Evolutionary conservation across 2,888 invertebrate species (phyloP).

Genomic region (Acleris literana): DNA sequence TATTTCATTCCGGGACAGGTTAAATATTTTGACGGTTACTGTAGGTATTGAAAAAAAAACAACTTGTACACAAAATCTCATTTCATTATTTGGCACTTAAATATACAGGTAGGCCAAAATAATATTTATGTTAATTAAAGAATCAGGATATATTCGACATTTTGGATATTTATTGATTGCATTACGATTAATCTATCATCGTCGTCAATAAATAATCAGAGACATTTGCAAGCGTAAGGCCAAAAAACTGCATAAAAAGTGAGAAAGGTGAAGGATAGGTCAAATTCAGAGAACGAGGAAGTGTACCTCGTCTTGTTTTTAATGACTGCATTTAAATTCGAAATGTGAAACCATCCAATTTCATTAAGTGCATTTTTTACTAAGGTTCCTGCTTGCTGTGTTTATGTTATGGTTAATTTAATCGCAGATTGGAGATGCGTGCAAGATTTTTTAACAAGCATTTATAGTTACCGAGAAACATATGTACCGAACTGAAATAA

Average conservation of each 20-base stretch:
- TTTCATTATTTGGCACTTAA: no score
- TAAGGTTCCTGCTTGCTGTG: constrained; percentile 16
- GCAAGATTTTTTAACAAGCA: constrained; percentile 13
- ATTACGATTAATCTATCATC: constrained; percentile 25
- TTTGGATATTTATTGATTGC: constrained; percentile 1
- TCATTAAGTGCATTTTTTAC: constrained; percentile 31
- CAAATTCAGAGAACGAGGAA: constrained; percentile 36
- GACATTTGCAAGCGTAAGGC: constrained; percentile 30
- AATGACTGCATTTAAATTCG: constrained; percentile 37
- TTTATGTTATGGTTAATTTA: constrained; percentile 28
- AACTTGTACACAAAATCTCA: not conserved
- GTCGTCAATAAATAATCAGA: constrained; percentile 25
- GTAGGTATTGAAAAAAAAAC: not conserved
- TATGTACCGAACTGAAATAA: no score
- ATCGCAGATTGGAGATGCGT: constrained; percentile 10
- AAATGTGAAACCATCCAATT: constrained; percentile 34
- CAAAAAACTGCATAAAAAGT: constrained; percentile 24
- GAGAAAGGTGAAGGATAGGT: constrained; percentile 37
- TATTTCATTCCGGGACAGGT: not conserved
- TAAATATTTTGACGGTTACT: not conserved
- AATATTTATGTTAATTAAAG: not conserved
- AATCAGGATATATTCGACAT: constrained; percentile 2
- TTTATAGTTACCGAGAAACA: not conserved
- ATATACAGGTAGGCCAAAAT: not conserved
- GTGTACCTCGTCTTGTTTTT: constrained; percentile 32